Percentiles rank a stretch among this genome's conserved stretches.
phyloP scores from a whole-genome alignment of 2,797 vertebrate species.

The Pristis pectinata region DNA sequence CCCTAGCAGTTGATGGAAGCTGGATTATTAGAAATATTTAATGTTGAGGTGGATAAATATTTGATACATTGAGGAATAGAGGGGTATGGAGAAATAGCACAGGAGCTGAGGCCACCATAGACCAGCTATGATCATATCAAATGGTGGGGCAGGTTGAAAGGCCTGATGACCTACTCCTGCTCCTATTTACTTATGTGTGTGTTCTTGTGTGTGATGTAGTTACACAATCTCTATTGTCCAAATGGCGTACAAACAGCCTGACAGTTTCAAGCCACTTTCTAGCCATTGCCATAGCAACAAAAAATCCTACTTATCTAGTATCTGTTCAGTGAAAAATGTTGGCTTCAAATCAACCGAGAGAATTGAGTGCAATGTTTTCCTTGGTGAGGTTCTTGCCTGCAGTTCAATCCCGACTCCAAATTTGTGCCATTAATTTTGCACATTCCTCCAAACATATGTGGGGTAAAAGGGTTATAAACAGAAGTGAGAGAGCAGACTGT shows the following conservation, averaged over 20 bases:
- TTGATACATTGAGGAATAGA: too few species aligned
- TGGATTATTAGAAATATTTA: too few species aligned
- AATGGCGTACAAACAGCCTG: background rate
- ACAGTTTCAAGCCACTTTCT: background rate
- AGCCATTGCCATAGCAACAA: background rate
- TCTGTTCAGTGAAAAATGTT: background rate
- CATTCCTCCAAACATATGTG: background rate
- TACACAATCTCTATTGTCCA: background rate
- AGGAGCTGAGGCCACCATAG: too few species aligned
- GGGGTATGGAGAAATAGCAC: too few species aligned
- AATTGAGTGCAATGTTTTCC: background rate
- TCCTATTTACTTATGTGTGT: too few species aligned
- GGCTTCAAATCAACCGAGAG: background rate
- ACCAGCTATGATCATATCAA: too few species aligned
- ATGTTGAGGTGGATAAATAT: too few species aligned
- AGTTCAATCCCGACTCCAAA: background rate
- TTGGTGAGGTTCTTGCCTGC: background rate
- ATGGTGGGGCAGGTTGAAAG: too few species aligned
- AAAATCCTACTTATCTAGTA: background rate
- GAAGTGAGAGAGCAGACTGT: background rate
- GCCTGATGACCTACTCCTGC: too few species aligned
- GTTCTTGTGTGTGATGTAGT: background rate
- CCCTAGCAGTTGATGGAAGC: too few species aligned
- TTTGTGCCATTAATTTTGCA: conserved; percentile 14
- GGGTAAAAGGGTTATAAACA: background rate